Base-by-base conservation (phyloP, 2,888 invertebrate genomes). In the Macrosiphum euphorbiae region DNA sequence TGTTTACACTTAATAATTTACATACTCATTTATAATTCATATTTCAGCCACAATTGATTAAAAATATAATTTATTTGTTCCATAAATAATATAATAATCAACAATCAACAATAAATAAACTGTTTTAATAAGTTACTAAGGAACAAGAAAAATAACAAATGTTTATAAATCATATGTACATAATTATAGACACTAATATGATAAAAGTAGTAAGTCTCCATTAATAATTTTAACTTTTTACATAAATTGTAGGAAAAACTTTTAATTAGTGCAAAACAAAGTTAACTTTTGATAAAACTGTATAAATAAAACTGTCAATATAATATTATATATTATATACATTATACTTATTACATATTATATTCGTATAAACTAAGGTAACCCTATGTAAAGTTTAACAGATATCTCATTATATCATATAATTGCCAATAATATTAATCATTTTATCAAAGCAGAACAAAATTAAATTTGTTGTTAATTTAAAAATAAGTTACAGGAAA, bases 201-300 rank as follows among this genome's bases (percentile, higher is more conserved):
- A 93, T 85, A 89, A 89, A 78, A 88, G 52, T 88, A 78, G 50
- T 88, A 87, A 85, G 85, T 93, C 50, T 93, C 89, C 89, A 84
- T 90, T 84, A 89, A 89, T 85, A 58, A 47, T 44, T 85, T 85
- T 90, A 58, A 84, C n/a, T 47, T 93, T 89, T 90, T 50, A 93
- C 88, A 89, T 90, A 52, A 44, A 88, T 78, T 93, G 47, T 90
- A 90, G 50, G 61, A 67, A 67, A 93, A 90, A 86, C 24, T 52
- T 86, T 85, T 35, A 94, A 94, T 94, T 67, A 90, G 94, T 90
- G 94, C 86, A 94, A 90, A 90, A 94, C 44, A 90, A 86, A 90
- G 58, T 85, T 88, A 94, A 90, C 90, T 26, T 93, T 90, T 94
- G 86, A 47, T 94, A 94, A 90, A 94, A 89, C 89, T 93, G 26